Percentiles rank a stretch among this genome's conserved stretches.
Conservation (phyloP, 2,113 vertebrate genomes). For the Xiphias gladius region DNA sequence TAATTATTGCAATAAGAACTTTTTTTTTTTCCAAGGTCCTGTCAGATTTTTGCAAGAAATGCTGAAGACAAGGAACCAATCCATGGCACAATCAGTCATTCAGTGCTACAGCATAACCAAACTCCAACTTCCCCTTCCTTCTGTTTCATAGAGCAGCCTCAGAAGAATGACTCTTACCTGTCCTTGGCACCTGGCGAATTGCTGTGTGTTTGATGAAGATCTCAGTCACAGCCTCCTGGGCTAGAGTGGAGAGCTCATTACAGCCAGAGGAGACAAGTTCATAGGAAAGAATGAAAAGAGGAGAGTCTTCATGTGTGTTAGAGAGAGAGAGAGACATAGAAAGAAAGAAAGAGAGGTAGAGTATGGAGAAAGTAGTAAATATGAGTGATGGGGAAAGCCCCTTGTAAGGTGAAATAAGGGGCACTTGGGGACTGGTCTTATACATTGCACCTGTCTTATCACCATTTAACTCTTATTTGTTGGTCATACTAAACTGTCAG, state of each 20-base stretch:
- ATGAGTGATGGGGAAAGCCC: constrained; percentile 73
- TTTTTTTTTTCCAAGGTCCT: constrained; percentile 5
- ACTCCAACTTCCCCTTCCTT: constrained; percentile 26
- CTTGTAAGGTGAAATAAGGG: constrained; percentile 74
- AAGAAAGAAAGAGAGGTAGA: background rate
- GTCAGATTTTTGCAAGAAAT: constrained; percentile 20
- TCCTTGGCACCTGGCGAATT: constrained; percentile 72
- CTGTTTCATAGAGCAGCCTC: constrained; percentile 29
- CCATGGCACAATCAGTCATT: constrained; percentile 19
- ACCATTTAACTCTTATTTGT: constrained; percentile 81
- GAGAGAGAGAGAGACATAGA: background rate
- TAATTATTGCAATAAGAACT: constrained; percentile 35
- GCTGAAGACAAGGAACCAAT: constrained; percentile 17
- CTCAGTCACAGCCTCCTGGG: constrained; percentile 64
- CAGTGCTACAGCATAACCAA: background rate
- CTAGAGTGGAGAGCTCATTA: constrained; percentile 61
- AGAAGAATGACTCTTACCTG: constrained; percentile 74
- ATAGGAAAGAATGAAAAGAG: constrained; percentile 45
- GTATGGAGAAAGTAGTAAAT: constrained; percentile 67
- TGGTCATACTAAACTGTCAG: constrained; percentile 78
- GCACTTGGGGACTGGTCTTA: constrained; percentile 57
- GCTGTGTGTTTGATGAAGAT: constrained; percentile 69
- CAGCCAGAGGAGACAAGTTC: constrained; percentile 43
- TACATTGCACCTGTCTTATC: constrained; percentile 73
- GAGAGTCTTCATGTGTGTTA: constrained; percentile 17